These are phyloP conservation scores for Myiotriccus ornatus DNA, from an alignment of 2,797 vertebrate species.

Conservation along the genomic window DNA sequence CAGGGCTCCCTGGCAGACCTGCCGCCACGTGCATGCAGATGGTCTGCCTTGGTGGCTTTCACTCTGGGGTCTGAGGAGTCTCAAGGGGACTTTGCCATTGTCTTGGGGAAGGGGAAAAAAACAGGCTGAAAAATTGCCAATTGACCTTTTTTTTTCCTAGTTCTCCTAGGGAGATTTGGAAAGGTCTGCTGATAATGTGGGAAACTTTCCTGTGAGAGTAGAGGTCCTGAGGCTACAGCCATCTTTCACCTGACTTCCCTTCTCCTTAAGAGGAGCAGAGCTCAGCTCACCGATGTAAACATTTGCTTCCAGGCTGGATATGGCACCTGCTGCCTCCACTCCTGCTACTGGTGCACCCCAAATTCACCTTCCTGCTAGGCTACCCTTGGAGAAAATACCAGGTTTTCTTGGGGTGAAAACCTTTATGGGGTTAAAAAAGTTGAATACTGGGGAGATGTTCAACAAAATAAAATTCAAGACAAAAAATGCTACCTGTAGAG, in stretches of 20 bases:
- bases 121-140: neutral
- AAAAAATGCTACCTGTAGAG: neutral
- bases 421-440: neutral
- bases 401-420: neutral
- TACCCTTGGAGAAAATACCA: neutral
- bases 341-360: neutral
- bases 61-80: neutral
- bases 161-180: neutral
- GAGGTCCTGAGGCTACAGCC: neutral
- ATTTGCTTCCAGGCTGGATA: neutral
- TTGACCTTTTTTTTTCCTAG: neutral
- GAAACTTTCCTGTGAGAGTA: neutral
- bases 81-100: neutral
- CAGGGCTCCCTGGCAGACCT: neutral
- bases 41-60: neutral
- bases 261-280: neutral
- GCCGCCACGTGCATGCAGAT: rapidly evolving
- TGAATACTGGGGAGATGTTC: neutral
- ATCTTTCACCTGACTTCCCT: neutral
- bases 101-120: neutral
- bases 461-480: neutral
- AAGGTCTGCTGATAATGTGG: neutral
- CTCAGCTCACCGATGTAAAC: neutral
- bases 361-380: neutral
- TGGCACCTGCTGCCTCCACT: neutral